Evolutionary conservation across 1,140 invertebrate species (phyloP), one percentile per base, ranked within the genome.

Genomic region (Pseudomyrmex pallidus): DNA sequence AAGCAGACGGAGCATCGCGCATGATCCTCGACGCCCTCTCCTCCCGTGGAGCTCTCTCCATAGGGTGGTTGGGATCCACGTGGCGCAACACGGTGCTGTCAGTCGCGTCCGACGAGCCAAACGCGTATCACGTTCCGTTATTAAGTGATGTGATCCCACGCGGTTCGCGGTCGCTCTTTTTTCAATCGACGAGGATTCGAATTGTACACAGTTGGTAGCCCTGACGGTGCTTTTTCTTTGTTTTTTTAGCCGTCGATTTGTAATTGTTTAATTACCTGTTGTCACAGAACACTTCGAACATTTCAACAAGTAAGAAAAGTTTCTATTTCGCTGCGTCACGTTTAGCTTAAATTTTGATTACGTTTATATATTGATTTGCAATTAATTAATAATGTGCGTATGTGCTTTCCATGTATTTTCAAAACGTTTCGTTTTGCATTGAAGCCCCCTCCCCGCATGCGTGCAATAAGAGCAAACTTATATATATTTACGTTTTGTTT

Each of bases 31-130:
- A 62, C 35, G 70, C 74, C 82, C 76, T 87, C 59, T 82, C 68
- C 82, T 20, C 61, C 59, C 54, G 64, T 80, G 74, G 70, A 74
- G 66, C 10, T 83, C 64, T 83, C 64, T 82, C 57, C 80, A 85
- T 50, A 82, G 89, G 90, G 86, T 90, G 82, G 89, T 84, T 86
- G 87, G 82, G 70, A 84, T 73, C 91, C 91, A 92, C 91, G 91
- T 92, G 91, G 91, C 82, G 88, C 88, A 90, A 90, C 91, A 91
- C 90, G 90, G 91, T 89, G 89, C 87, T 90, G 90, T 91, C 91
- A 92, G 91, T 92, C 90, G 91, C 86, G 83, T 88, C 70, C 84
- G 56, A 90, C 90, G 85, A 91, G 89, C 83, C 90, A 85, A 76
- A 72, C 91, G 90, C 63, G 89, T 85, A 63, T 87, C 85, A 85